A percentile compares a stretch with the other conserved stretches of the same genome.
These are phyloP conservation scores for Actinia tenebrosa DNA, from an alignment of 64 coral and sea anemone genomes.

Conservation along the genomic window DNA sequence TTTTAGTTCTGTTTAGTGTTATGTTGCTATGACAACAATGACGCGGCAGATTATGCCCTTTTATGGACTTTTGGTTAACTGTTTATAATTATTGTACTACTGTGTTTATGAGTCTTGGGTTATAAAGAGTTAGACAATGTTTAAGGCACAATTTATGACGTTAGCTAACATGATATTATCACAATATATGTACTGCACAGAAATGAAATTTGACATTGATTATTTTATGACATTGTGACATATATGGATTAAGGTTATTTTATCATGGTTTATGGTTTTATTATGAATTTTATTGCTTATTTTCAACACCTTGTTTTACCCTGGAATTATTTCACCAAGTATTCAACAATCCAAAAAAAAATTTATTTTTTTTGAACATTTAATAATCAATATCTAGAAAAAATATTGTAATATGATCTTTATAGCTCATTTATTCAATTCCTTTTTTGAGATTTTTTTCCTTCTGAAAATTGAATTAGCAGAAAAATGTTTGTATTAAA, in stretches of 20 bases:
- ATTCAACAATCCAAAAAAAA: background rate
- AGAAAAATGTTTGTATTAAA: background rate
- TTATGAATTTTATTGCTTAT: background rate
- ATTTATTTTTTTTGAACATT: too few species aligned
- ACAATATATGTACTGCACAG: background rate
- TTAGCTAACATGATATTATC: background rate
- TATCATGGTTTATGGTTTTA: background rate
- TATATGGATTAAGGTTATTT: background rate
- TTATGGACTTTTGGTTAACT: background rate
- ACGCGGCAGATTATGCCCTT: background rate
- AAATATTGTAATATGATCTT: background rate
- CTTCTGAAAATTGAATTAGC: background rate
- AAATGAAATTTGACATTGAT: background rate
- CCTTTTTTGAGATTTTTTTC: background rate
- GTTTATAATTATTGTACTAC: background rate
- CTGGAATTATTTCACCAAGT: background rate
- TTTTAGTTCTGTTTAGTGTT: background rate
- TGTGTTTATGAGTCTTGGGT: background rate
- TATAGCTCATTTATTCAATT: background rate
- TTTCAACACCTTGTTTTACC: background rate
- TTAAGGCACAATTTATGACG: background rate
- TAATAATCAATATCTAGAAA: too few species aligned
- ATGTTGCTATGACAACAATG: constrained; percentile 1
- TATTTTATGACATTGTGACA: background rate
- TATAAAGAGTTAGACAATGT: background rate